Percentiles rank a stretch among this genome's conserved stretches.
Evolutionary conservation across 2,797 vertebrate species (phyloP).

Genomic region (Poeciliopsis paucimaculata): DNA sequence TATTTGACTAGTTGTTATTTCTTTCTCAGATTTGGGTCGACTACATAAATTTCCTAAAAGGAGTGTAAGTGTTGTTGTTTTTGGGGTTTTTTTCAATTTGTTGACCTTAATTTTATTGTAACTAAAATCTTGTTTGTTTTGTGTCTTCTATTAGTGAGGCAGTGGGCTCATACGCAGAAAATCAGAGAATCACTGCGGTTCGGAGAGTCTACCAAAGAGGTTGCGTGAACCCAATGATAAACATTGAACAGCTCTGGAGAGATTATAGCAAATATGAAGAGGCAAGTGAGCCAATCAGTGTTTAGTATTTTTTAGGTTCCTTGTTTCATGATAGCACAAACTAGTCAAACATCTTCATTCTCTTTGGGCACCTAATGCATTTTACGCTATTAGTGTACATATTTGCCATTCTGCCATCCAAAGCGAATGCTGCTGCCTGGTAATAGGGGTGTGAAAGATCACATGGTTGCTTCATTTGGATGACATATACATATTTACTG

Average conservation of each 20-base stretch:
- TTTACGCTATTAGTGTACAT: not conserved
- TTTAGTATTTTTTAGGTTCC: not conserved
- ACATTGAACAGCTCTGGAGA: constrained; percentile 99
- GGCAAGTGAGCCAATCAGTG: constrained; percentile 74
- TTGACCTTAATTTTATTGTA: not conserved
- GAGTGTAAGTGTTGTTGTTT: constrained; percentile 89
- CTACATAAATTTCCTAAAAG: constrained; percentile 99
- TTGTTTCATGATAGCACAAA: not conserved
- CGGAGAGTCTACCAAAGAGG: constrained; percentile 98
- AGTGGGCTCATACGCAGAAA: constrained; percentile 98
- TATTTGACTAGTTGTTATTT: constrained; percentile 16
- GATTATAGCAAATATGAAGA: constrained; percentile 99
- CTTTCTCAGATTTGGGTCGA: constrained; percentile 95
- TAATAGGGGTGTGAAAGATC: not conserved
- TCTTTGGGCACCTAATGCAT: not conserved
- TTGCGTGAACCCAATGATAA: constrained; percentile 99
- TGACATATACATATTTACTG: not conserved
- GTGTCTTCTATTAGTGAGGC: constrained; percentile 85
- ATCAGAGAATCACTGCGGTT: constrained; percentile 98
- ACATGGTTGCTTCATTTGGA: not conserved
- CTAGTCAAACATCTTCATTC: not conserved
- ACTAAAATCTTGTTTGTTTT: not conserved
- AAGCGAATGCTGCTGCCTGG: not conserved
- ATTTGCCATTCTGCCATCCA: not conserved
- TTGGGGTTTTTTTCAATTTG: not conserved